Evolutionary conservation across 2,113 vertebrate genomes (phyloP).

Genomic region (Galeopterus variegatus): DNA sequence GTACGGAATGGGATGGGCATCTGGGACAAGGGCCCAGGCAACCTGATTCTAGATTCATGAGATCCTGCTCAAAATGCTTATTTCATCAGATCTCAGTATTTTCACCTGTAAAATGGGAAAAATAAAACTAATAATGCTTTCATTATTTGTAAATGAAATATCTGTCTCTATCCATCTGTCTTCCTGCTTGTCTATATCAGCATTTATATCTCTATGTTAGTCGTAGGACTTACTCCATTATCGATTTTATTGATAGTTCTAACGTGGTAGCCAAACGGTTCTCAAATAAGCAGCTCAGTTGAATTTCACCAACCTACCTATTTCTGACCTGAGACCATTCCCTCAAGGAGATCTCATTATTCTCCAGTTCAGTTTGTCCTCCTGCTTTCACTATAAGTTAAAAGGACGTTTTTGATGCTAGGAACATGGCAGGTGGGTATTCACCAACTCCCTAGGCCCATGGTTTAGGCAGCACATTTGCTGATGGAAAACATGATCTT

Average conservation of each 20-base stretch:
- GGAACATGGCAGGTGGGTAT: slow-evolving; percentile 19
- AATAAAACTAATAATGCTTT: background rate
- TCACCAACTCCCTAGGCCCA: slow-evolving; percentile 7
- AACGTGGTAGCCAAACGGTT: background rate
- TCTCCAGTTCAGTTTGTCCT: background rate
- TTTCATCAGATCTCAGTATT: slow-evolving; percentile 13
- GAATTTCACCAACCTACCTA: background rate
- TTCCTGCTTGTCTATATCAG: background rate
- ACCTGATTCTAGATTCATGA: background rate
- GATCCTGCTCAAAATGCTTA: background rate
- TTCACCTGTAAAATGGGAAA: slow-evolving; percentile 12
- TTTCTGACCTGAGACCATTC: background rate
- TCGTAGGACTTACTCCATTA: background rate
- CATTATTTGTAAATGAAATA: background rate
- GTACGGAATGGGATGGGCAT: background rate
- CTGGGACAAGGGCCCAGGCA: background rate
- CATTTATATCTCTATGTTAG: slow-evolving; percentile 11
- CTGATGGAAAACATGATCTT: slow-evolving; percentile 65
- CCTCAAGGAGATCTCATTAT: background rate
- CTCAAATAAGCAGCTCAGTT: background rate
- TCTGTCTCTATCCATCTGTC: background rate
- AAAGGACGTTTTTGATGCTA: slow-evolving; percentile 41
- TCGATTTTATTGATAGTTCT: slow-evolving; percentile 29
- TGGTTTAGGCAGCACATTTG: slow-evolving; percentile 65
- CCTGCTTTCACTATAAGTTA: slow-evolving; percentile 12